Evolutionary conservation across 2,113 vertebrate species (phyloP), one percentile per base, ranked within the genome.

Genomic region (Oreochromis aureus): DNA sequence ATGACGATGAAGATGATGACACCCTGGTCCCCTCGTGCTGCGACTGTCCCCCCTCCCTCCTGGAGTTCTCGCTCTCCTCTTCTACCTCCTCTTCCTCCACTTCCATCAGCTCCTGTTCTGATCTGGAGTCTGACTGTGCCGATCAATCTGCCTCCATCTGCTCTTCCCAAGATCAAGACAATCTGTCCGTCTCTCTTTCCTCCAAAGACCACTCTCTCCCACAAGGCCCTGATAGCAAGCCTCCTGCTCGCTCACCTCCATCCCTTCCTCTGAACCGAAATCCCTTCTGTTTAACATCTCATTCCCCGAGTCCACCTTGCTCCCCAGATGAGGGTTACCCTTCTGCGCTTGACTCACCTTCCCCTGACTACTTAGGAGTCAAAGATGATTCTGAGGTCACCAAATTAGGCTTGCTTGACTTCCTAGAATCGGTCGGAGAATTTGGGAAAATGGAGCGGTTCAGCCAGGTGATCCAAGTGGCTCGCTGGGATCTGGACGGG

Each of bases 51-150:
- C 92, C 95, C n/a, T 96, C 97, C 30, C 94, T 96, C 55, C 86
- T 97, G 88, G 96, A 96, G 61, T 95, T 97, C 66, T 97, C 96
- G 2, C 95, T 97, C 30, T 91, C 96, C 22, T 96, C 96, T 24
- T 97, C 96, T 44, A 96, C 96, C 82, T 97, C 96, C n/a, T 97
- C 96, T 19, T 98, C 97, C 41, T 97, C 97, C 69, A 99, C 98
- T 56, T 98, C 98, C 51, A 98, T 98, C 88, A 98, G 98, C 91
- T 99, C 98, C 94, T 99, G 98, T 93, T 99, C 98, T 0, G 98
- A 99, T 93, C 96, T 99, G 89, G 98, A 98, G 88, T 96, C 97
- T 3, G 98, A 99, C 56, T 97, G 97, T 46, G 96, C 97, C 1
- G 98, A 98, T 0, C 93, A 97, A 48, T 97, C 92, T 3, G 2